A percentile compares a stretch with the other conserved stretches of the same genome.
phyloP scores from a whole-genome alignment of 2,888 invertebrate species.

The Pherbina coryleti region DNA sequence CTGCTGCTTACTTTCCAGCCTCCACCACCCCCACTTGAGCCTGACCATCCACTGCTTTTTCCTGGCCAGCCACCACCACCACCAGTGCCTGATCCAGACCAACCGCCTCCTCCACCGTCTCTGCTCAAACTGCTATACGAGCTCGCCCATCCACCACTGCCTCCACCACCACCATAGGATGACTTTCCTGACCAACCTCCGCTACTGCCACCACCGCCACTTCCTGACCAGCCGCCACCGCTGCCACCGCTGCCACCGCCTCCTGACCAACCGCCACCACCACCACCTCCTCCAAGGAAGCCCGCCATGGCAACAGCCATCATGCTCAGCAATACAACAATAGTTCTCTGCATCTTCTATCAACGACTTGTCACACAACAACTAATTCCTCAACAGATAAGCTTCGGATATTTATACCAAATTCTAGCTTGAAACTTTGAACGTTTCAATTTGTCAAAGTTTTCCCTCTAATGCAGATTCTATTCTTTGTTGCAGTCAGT shows the following conservation, averaged over 20 bases:
- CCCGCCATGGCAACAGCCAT: slow-evolving; percentile 49
- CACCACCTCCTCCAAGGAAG: slow-evolving; percentile 51
- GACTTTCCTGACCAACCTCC: slow-evolving; percentile 48
- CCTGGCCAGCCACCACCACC: slow-evolving; percentile 50
- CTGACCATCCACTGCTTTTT: slow-evolving; percentile 50
- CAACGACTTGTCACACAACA: slow-evolving; percentile 34
- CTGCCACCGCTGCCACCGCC: slow-evolving; percentile 53
- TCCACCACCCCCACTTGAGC: slow-evolving; percentile 41
- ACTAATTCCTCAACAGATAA: slow-evolving; percentile 48
- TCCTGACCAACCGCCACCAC: slow-evolving; percentile 46
- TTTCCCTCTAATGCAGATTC: slow-evolving; percentile 25
- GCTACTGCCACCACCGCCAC: slow-evolving; percentile 47
- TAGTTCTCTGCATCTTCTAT: slow-evolving; percentile 47
- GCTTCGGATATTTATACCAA: slow-evolving; percentile 52
- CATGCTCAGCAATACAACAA: slow-evolving; percentile 47
- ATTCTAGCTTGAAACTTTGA: slow-evolving; percentile 31
- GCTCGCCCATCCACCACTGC: slow-evolving; percentile 49
- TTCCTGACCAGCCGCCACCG: slow-evolving; percentile 53
- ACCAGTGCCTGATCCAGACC: slow-evolving; percentile 37
- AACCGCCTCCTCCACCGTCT: slow-evolving; percentile 29
- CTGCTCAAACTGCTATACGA: slow-evolving; percentile 28
- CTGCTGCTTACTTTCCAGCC: slow-evolving; percentile 41
- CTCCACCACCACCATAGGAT: slow-evolving; percentile 49
- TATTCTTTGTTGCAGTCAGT: slow-evolving; percentile 13
- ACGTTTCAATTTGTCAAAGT: slow-evolving; percentile 29